phyloP scores from a whole-genome alignment of 2,797 vertebrate genomes.

The Prunella strophiata region DNA sequence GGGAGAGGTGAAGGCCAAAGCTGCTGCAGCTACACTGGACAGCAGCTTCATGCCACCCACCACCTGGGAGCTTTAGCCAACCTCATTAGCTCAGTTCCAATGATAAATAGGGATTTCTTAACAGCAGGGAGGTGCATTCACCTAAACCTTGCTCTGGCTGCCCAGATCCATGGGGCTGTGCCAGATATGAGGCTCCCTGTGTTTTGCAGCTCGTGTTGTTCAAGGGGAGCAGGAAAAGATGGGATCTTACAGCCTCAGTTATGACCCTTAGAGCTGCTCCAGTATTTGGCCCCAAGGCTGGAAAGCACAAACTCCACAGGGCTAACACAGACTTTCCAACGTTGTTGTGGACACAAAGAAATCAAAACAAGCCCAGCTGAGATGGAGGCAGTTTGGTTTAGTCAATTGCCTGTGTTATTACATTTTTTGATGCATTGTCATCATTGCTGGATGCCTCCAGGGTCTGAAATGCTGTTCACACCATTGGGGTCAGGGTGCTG shows the following conservation, averaged over 20 bases:
- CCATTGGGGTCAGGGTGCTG: too few relatives aligned
- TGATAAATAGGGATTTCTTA: neutral
- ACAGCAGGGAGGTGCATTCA: neutral
- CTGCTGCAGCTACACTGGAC: neutral
- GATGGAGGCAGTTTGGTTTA: neutral
- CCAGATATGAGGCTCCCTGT: neutral
- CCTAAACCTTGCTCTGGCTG: neutral
- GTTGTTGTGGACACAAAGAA: neutral
- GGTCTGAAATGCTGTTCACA: accelerated
- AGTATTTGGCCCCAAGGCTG: neutral
- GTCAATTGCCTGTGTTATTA: neutral
- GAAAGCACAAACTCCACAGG: neutral
- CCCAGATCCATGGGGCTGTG: neutral
- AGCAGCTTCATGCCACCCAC: neutral
- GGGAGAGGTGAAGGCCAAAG: neutral
- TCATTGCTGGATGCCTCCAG: accelerated
- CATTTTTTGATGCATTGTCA: neutral
- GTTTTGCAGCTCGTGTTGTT: neutral
- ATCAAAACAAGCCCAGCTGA: neutral
- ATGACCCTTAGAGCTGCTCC: neutral
- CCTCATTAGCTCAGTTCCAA: neutral
- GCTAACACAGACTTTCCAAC: neutral
- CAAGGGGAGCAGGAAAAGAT: neutral
- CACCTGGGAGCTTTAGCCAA: neutral
- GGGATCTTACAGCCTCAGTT: neutral